Percentiles rank a stretch among this genome's conserved stretches.
These are phyloP conservation scores for Clepsis dumicolana DNA, from an alignment of 2,888 invertebrate genomes.

Conservation along the genomic window DNA sequence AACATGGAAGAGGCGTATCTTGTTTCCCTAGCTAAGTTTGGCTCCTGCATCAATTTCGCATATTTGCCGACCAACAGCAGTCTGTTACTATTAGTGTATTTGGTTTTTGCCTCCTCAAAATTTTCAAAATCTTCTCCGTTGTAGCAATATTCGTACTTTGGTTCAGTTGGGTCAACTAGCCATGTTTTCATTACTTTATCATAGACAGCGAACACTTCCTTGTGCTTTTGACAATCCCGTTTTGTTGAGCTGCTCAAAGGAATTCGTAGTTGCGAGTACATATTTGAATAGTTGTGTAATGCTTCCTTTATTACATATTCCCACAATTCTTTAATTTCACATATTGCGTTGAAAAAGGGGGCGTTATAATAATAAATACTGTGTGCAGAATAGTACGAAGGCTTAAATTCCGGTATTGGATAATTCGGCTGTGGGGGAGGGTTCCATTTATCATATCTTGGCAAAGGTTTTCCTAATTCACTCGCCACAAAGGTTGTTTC, in stretches of 20 bases:
- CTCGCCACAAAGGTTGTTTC: background rate
- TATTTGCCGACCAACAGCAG: conserved; percentile 39
- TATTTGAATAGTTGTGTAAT: conserved; percentile 8
- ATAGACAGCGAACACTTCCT: conserved; percentile 37
- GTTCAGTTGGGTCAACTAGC: conserved; percentile 25
- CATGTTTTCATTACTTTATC: conserved; percentile 19
- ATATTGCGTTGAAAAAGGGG: conserved; percentile 29
- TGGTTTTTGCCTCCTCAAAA: conserved; percentile 8
- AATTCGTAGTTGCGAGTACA: conserved; percentile 19
- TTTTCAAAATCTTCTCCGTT: conserved; percentile 27
- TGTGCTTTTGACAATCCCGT: conserved; percentile 19
- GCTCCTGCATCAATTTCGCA: conserved; percentile 38
- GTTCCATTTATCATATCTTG: background rate
- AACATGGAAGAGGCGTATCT: background rate
- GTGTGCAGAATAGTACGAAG: conserved; percentile 1
- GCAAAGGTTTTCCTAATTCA: background rate
- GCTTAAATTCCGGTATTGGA: conserved; percentile 15
- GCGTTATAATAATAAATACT: background rate
- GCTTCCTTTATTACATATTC: conserved; percentile 28
- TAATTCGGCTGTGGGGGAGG: background rate
- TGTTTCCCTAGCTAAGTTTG: conserved; percentile 27
- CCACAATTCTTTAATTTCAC: conserved; percentile 37
- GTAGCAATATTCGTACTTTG: conserved; percentile 37
- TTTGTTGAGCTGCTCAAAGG: background rate
- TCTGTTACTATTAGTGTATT: conserved; percentile 1